Base-by-base conservation (phyloP, 2,888 invertebrate genomes). In the Elaeidobius kamerunicus region DNA sequence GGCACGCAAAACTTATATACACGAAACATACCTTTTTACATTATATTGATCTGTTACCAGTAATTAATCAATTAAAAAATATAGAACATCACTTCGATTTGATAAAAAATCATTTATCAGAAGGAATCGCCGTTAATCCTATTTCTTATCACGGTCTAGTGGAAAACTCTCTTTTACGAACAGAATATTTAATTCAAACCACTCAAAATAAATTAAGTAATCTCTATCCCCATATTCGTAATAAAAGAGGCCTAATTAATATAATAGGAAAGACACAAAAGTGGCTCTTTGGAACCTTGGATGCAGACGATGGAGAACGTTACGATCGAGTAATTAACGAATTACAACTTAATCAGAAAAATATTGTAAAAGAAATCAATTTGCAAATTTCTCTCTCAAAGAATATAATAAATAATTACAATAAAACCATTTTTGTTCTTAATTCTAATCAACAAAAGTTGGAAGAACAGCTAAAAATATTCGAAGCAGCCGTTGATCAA, bases 271-370 rank as follows among this genome's bases (percentile, higher is more conserved):
- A 41, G 15, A 12, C 18, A n/a, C 7, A 5, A 6, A 39, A 39
- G 14, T 39, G 39, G 39, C 14, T 39, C 9, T 39, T 39, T 41
- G 41, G 41, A 23, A 41, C 19, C 4, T 14, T 41, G 23, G 41
- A 41, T 23, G 12, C 20, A 11, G 41, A 19, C 6, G 41, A 41
- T 41, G 41, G 23, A 7, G 41, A 41, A 41, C 18, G 14, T 11
- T 35, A 35, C 14, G 47, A 47, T 27, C 3, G 39, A 30, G 20
- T 16, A 14, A 47, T 47, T n/a, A 3, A 12, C 3, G 12, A 12
- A 23, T 41, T 41, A 23, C 41, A 23, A 23, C 4, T 20, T 20
- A 41, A 23, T 23, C 30, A 43, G 30, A 30, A 30, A 18, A 12
- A 7, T 23, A 5, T 20, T 17, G 6, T 6, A 7, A 12, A 18